Percentiles rank a stretch among this genome's conserved stretches.
These are phyloP conservation scores for Hermaeophaga mercurialis DNA, from an alignment of 2,888 invertebrate species.

Conservation along the genomic window DNA sequence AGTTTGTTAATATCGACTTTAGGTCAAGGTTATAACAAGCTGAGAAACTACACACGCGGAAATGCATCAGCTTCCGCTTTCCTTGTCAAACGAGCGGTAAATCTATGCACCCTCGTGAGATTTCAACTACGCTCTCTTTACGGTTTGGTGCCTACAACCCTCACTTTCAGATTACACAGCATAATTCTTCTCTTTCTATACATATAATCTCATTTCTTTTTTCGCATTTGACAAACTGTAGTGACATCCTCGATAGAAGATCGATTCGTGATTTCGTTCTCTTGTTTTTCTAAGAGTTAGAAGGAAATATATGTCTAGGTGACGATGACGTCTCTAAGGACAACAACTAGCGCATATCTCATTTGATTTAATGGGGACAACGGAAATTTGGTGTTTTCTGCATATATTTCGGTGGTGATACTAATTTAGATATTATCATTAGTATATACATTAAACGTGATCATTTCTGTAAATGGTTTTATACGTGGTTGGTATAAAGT, in stretches of 20 bases:
- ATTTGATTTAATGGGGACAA: no score
- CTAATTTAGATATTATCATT: no score
- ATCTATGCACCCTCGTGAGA: conserved; percentile 58
- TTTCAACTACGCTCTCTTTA: conserved; percentile 52
- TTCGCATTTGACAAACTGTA: conserved; percentile 12
- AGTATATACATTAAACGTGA: no score
- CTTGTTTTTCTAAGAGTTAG: not conserved
- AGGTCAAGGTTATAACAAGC: conserved; percentile 33
- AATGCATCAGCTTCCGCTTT: conserved; percentile 34
- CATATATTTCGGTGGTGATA: no score
- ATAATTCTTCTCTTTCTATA: conserved; percentile 48
- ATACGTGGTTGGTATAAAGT: no score
- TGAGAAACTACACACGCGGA: conserved; percentile 22
- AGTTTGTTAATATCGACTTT: conserved; percentile 29
- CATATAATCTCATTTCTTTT: conserved; percentile 11
- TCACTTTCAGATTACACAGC: conserved; percentile 51
- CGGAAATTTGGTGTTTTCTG: no score
- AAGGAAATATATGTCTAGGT: no score
- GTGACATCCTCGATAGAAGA: conserved; percentile 6
- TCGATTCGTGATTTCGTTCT: not conserved
- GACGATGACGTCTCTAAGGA: no score
- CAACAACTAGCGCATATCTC: no score
- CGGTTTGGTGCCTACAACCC: conserved; percentile 58
- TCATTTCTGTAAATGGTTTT: no score
- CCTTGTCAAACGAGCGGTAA: conserved; percentile 56